Evolutionary conservation across 2,797 vertebrate genomes (phyloP), one percentile per base, ranked within the genome.

Genomic region (Macropodus opercularis): DNA sequence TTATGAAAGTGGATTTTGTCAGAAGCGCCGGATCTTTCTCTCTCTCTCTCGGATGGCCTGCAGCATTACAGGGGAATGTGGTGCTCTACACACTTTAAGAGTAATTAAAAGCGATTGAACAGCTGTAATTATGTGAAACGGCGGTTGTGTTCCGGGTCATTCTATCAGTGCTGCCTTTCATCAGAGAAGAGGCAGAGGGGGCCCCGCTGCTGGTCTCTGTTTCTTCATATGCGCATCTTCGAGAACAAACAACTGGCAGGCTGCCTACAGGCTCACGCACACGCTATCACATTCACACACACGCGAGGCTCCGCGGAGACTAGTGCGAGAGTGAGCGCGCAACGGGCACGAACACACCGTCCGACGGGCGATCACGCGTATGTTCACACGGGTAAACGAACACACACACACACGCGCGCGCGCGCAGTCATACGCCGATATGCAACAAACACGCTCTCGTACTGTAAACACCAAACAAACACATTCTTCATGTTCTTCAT

Each of bases 171-270:
- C 80, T 76, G 76, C 83, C 87, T 91, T 89, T 91, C 87, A 89
- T 90, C 88, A 82, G 81, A 85, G 83, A 67, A 65, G 73, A 77
- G 65, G 81, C 78, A 66, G 81, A 80, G 81, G 79, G 69, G 72
- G 67, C 69, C 61, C 63, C 84, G 86, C 85, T 90, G 90, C 93
- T 92, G 77, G 89, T 92, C 92, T 91, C 91, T 86, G 87, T 92
- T 82, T 69, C 80, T 80, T 64, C 77, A 90, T 91, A 90, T 85
- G 77, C 75, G 70, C 90, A 92, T 93, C 93, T 92, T 93, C 84
- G 84, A 86, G 87, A 92, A 90, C 88, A 94, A 94, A 93, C 92
- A 93, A 94, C 84, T 90, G 90, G 75, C 81, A 73, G 83, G 77
- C 75, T 61, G 77, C 79, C 87, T 74, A 75, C 69, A 63, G 81